Evolutionary conservation across 2,797 vertebrate species (phyloP).

Genomic region (Bovichtus diacanthus): DNA sequence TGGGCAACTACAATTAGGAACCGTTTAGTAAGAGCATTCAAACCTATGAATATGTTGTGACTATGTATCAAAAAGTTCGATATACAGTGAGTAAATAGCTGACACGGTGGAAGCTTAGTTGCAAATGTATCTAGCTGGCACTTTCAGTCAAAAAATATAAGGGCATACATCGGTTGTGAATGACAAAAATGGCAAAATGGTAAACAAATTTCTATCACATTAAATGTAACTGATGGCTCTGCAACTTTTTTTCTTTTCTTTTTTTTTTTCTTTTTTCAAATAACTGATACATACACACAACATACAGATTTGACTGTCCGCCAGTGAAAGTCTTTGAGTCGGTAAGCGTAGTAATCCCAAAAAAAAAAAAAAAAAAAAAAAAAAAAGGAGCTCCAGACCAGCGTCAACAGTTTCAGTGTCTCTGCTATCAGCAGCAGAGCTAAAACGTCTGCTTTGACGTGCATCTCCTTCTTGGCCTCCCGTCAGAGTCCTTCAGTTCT

Average conservation of each 20-base stretch:
- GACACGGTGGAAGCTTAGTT: constrained; percentile 65
- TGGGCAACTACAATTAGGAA: constrained; percentile 43
- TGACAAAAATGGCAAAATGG: constrained; percentile 66
- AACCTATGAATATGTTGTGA: constrained; percentile 73
- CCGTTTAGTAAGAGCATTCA: constrained; percentile 72
- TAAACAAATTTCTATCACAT: constrained; percentile 71
- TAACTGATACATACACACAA: constrained; percentile 79
- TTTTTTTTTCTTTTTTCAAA: constrained; percentile 49
- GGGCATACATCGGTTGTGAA: constrained; percentile 68
- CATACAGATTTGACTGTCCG: constrained; percentile 72
- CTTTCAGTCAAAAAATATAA: constrained; percentile 75
- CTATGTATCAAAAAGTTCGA: constrained; percentile 75
- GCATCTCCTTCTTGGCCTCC: constrained; percentile 50
- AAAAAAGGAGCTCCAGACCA: constrained; percentile 56
- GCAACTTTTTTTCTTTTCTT: constrained; percentile 45
- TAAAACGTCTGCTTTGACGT: constrained; percentile 66
- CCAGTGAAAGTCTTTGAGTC: constrained; percentile 65
- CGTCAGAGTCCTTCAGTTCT: constrained; percentile 61
- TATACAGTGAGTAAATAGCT: constrained; percentile 77
- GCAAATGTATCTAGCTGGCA: constrained; percentile 73
- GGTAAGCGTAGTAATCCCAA: constrained; percentile 54
- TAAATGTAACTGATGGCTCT: constrained; percentile 69
- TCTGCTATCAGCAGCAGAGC: constrained; percentile 56
- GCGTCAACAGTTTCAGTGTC: constrained; percentile 62
- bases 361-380: too few species aligned